Evolutionary conservation across 1,140 invertebrate genomes (phyloP).

Genomic region (Bombus breviceps): DNA sequence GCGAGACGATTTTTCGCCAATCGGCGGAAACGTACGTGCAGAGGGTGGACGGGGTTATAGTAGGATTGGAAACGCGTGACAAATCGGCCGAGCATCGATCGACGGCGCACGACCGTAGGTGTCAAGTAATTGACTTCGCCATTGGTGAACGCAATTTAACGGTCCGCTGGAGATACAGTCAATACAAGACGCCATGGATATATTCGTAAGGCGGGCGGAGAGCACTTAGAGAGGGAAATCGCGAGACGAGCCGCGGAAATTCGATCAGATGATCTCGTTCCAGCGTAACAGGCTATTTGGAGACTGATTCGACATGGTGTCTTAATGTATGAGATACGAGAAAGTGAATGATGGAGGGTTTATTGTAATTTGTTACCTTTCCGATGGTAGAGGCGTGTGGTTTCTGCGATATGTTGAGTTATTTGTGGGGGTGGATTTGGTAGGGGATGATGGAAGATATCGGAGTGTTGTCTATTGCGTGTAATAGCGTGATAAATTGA

Average conservation of each 20-base stretch:
- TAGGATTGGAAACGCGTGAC: neutral
- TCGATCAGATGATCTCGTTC: neutral
- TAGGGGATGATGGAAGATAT: neutral
- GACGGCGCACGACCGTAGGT: slow-evolving; percentile 26
- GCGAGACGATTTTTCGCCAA: neutral
- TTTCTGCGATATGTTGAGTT: neutral
- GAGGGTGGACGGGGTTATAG: neutral
- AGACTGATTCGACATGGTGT: neutral
- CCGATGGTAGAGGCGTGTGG: neutral
- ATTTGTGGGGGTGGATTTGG: neutral
- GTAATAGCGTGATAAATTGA: neutral
- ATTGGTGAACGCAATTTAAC: slow-evolving; percentile 47
- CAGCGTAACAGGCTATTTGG: neutral
- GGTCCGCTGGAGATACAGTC: slow-evolving; percentile 17
- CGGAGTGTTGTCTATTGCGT: too few species aligned
- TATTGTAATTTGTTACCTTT: neutral
- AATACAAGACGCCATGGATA: slow-evolving; percentile 25
- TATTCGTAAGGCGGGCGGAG: slow-evolving; percentile 21
- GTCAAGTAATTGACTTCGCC: slow-evolving; percentile 51
- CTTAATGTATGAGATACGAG: too few species aligned
- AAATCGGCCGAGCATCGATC: slow-evolving; percentile 20
- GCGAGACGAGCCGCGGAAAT: slow-evolving; percentile 8
- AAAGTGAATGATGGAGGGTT: neutral
- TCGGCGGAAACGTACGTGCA: too few species aligned
- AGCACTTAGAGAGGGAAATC: slow-evolving; percentile 21